Percentiles rank a stretch among this genome's conserved stretches.
These are phyloP conservation scores for silkworm (Bombyx mori) DNA, from an alignment of 1,140 invertebrate species.

Conservation along the genomic window DNA sequence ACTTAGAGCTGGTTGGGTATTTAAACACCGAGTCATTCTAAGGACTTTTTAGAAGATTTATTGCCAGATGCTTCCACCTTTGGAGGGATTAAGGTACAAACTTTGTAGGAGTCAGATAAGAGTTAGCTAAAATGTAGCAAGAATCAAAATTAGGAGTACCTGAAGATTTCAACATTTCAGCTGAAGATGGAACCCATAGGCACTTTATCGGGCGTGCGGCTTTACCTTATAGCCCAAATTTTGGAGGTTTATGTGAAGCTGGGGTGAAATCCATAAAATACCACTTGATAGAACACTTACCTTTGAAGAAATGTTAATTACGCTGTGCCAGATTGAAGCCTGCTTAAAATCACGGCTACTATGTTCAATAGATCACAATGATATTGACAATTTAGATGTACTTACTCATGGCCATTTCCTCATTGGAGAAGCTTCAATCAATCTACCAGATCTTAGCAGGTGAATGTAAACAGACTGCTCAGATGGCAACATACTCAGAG, in stretches of 20 bases:
- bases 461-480: constrained; percentile 2
- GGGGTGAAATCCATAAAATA: constrained; percentile 2
- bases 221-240: constrained; percentile 1
- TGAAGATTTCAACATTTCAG: constrained; percentile 3
- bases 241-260: constrained; percentile 5
- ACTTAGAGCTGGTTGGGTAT: constrained; percentile 15
- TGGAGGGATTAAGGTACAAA: constrained; percentile 20
- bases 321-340: constrained; percentile 2
- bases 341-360: constrained; percentile 9
- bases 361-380: constrained; percentile 5
- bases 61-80: constrained; percentile 11
- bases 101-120: constrained; percentile 16
- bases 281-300: constrained; percentile 1
- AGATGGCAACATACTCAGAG: constrained; percentile 11
- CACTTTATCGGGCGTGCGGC: neutral
- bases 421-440: constrained; percentile 2
- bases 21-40: constrained; percentile 14
- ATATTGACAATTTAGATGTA: neutral
- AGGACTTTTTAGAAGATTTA: constrained; percentile 18
- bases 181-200: constrained; percentile 2
- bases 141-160: constrained; percentile 11
- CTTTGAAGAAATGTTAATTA: neutral
- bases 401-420: no score
- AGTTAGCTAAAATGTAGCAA: constrained; percentile 8
- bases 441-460: neutral